Base-by-base conservation (phyloP, 1,140 invertebrate species). In the Ceratina japonica region DNA sequence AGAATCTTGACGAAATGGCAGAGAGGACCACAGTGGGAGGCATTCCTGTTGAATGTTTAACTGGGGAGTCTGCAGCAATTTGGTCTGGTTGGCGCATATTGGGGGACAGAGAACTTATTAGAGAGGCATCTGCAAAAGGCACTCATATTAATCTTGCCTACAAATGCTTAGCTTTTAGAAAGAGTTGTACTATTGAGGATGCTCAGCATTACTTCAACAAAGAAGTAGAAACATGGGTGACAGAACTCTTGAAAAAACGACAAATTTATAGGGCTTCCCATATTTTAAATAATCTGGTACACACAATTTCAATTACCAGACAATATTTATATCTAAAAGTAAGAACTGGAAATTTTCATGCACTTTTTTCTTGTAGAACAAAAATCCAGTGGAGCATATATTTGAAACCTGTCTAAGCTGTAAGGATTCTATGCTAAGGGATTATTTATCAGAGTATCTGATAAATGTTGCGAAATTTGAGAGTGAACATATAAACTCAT, bases 71-170 rank as follows among this genome's bases (percentile, higher is more conserved):
- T 3, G 89, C 87, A 20, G 87, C 80, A n/a, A 87, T 94, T 83
- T 94, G 94, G 94, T 93, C 93, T 58, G 94, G 93, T 69, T 94
- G 94, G 94, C 92, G 93, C 71, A 91, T 89, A 52, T 92, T 94
- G 59, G 92, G 93, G 49, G 91, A 93, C 27, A 89, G 94, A 85
- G 94, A 95, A 88, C 93, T 95, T 52, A 94, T 94, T 0, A 91
- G 95, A 80, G 95, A 95, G 88, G 94, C 95, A 56, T 95, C 94
- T 69, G 93, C 94, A 0, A 95, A 95, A 89, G 95, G 95, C 18
- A 93, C 92, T 59, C 94, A 95, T 83, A 93, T 95, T 64, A 88
- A 92, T 49, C 86, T 95, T 71, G 94, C 94, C 65, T 89, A 93
- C 58, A 93, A 93, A 82, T 95, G 94, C 90, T 88, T 95, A 18